A percentile compares a stretch with the other conserved stretches of the same genome.
Conservation (phyloP, 2,888 invertebrate species). For the Lottia scabra region DNA sequence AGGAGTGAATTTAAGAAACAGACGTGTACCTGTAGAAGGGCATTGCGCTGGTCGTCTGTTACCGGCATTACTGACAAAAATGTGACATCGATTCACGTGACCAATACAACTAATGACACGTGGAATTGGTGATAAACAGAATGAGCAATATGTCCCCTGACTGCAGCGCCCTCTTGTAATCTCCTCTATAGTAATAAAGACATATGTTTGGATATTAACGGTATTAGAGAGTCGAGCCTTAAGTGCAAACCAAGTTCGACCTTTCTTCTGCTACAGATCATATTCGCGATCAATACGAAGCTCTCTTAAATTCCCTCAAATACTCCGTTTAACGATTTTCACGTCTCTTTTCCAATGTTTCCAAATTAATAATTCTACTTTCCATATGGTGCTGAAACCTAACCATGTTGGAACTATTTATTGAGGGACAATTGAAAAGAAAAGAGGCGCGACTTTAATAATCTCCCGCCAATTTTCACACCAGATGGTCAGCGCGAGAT, state of each 20-base stretch:
- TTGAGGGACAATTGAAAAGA: background rate
- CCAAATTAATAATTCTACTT: slow-evolving; percentile 22
- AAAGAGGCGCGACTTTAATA: slow-evolving; percentile 6
- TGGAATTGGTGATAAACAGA: background rate
- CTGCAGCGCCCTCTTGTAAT: background rate
- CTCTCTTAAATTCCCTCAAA: background rate
- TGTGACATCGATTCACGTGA: slow-evolving; percentile 1
- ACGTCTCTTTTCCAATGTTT: background rate
- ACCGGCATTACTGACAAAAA: background rate
- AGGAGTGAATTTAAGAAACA: too few species aligned
- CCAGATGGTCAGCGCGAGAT: background rate
- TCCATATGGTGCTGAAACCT: slow-evolving; percentile 18
- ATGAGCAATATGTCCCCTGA: background rate
- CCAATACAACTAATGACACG: background rate
- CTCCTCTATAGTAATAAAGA: background rate
- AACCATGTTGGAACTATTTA: slow-evolving; percentile 4
- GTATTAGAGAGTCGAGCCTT: background rate
- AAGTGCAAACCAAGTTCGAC: background rate
- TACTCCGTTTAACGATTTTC: background rate
- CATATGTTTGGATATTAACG: background rate
- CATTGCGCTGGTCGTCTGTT: too few species aligned
- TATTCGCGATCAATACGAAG: background rate
- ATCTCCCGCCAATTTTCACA: slow-evolving; percentile 1
- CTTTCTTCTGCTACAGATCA: background rate
- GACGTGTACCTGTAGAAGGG: too few species aligned